Percentiles rank a stretch among this genome's conserved stretches.
These are phyloP conservation scores for Protonemura montana DNA, from an alignment of 2,888 invertebrate genomes.

Conservation along the genomic window DNA sequence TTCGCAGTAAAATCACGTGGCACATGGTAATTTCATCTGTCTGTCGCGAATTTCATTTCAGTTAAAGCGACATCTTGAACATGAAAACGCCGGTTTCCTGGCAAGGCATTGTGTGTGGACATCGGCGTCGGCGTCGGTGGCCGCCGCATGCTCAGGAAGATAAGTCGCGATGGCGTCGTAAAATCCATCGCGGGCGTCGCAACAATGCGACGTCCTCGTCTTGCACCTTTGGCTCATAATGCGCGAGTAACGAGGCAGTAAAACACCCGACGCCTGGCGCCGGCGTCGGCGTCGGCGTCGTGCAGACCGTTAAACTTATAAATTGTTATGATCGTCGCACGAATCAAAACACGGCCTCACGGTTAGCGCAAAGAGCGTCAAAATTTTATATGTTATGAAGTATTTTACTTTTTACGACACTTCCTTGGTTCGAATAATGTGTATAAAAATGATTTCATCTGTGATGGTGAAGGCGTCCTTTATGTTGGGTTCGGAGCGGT, in stretches of 20 bases:
- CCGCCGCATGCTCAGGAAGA: not conserved
- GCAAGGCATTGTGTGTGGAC: not conserved
- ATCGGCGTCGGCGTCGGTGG: not conserved
- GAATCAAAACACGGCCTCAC: not conserved
- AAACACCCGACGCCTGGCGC: not conserved
- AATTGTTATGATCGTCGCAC: not conserved
- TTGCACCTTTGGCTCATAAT: not conserved
- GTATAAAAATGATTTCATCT: no score
- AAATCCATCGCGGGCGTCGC: not conserved
- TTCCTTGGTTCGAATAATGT: not conserved
- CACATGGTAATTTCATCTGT: no score
- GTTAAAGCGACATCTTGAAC: no score
- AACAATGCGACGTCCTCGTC: not conserved
- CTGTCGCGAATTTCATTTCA: no score
- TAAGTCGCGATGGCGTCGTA: not conserved
- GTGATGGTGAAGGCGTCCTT: no score
- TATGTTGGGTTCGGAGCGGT: no score
- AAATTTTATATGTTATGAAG: not conserved
- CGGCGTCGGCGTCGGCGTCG: not conserved
- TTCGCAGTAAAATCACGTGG: no score
- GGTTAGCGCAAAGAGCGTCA: not conserved
- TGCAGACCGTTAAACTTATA: not conserved
- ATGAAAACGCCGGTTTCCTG: no score
- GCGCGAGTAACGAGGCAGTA: not conserved
- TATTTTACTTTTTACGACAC: not conserved